Base-by-base conservation (phyloP, 1,140 invertebrate genomes). In the Tetranychus urticae region DNA sequence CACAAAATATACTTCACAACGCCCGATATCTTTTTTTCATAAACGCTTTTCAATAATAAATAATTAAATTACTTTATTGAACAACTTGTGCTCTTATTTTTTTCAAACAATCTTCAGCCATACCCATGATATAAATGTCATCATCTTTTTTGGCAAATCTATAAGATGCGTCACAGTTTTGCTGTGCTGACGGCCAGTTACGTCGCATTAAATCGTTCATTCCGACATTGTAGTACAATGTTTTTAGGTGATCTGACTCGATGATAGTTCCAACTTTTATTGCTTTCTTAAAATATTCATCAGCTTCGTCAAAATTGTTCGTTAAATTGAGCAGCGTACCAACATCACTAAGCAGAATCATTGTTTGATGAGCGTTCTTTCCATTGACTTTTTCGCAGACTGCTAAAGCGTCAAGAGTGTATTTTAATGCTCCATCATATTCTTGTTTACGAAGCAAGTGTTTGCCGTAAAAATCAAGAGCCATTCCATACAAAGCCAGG, bases 271-370 rank as follows among this genome's bases (percentile, higher is more conserved):
- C 84, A 63, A 84, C 70, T 65, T 79, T 70, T 58, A 84, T 76
- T 4, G 86, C 88, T 71, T 81, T 72, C 64, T 78, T 74, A 50
- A 92, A 77, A 69, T 81, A 82, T 37, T 75, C 67, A 65, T 85
- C 77, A 39, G 88, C 85, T 63, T 78, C 74, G 52, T 81, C 77
- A 63, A 80, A 74, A 63, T 85, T 77, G 63, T 81, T 74, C 74
- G 74, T 74, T 67, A 78, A 66, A 73, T 79, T 80, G 63, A 78
- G 80, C 12, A 85, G 77, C 54, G 82, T 83, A 46, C 84, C 88
- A 61, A 92, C 76, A 71, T 92, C 85, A 77, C 90, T 92, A 7
- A 91, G 70, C 47, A 91, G 75, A 34, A 86, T 73, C 31, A 87
- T 78, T 63, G 79, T 80, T 69, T 89, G 83, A 66, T 83, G 79